Percentiles rank a stretch among this genome's conserved stretches.
phyloP scores from a whole-genome alignment of 2,888 invertebrate species.

The Lysandra bellargus region DNA sequence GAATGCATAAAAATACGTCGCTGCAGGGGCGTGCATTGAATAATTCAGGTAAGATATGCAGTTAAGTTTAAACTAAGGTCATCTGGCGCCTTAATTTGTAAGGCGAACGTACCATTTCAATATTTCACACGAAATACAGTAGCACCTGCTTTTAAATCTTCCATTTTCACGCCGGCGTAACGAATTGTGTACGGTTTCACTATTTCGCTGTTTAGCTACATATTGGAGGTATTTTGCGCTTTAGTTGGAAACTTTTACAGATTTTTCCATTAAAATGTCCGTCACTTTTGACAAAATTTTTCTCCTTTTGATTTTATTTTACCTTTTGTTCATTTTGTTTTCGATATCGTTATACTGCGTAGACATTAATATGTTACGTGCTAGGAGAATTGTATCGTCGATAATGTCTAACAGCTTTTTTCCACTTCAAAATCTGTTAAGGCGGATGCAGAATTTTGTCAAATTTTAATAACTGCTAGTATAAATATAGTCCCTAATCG shows the following conservation, averaged over 20 bases:
- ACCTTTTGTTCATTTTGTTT: conserved; percentile 35
- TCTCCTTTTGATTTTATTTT: neutral
- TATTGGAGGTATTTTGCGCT: conserved; percentile 38
- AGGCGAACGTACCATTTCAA: conserved; percentile 57
- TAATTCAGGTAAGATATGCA: conserved; percentile 33
- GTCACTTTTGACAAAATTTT: conserved; percentile 14
- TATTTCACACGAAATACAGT: conserved; percentile 65
- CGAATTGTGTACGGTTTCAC: conserved; percentile 43
- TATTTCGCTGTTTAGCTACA: conserved; percentile 40
- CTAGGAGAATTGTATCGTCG: neutral
- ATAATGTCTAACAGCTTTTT: neutral
- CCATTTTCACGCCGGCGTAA: conserved; percentile 51
- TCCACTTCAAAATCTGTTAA: neutral
- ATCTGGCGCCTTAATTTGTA: conserved; percentile 61
- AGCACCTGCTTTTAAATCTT: conserved; percentile 63
- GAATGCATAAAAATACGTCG: neutral
- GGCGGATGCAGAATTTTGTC: neutral
- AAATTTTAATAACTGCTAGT: no score
- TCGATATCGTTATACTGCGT: neutral
- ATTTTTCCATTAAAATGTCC: conserved; percentile 32
- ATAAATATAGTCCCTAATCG: no score
- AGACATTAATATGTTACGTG: neutral
- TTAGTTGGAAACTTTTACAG: conserved; percentile 35
- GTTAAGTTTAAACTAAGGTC: conserved; percentile 51
- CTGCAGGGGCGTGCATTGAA: neutral